Base-by-base conservation (phyloP, 92 coral and sea anemone species). In the Nematostella vectensis region DNA sequence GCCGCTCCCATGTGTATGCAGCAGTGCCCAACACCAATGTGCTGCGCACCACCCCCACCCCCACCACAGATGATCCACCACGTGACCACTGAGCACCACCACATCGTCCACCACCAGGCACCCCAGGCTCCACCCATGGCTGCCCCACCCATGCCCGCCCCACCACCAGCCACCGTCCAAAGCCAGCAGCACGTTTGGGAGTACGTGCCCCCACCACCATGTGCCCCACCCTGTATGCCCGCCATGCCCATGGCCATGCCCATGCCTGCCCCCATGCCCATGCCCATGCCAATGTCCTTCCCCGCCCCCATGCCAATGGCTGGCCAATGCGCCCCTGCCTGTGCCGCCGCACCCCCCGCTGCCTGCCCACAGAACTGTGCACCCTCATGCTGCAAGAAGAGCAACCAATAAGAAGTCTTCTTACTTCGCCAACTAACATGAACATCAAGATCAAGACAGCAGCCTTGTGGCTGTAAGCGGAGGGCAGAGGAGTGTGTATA, bases 31-130 rank as follows among this genome's bases (percentile, higher is more conserved):
- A 6, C 40, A 33, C 67, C 84, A 13, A 42, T 58, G 11, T 91
- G 98, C 63, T 91, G 98, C 39, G 38, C 96, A n/a, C 96, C 96
- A 39, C 98, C 98, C 31, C 94, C 96, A 39, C 85, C 94, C 15
- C 96, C 83, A 52, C 83, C 78, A 70, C 95, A 85, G 69, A 78
- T 69, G 83, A 63, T 77, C 65, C 67, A 65, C 88, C 98, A 81
- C 82, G 76, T 65, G 57, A 80, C 76, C 63, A 77, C 62, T 59
- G 75, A 74, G 70, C 93, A 72, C 72, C 91, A 75, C 68, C 93
- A 81, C 77, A 79, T 47, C 72, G 59, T 78, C 73, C 96, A 75
- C 54, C 96, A 81, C 80, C 77, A 57, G 85, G 88, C 71, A 33
- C 78, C 89, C 39, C 82, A 62, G 78, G 96, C 77, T 13, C 95